A percentile compares a stretch with the other conserved stretches of the same genome.
Evolutionary conservation across 2,888 invertebrate species (phyloP).

Genomic region (Adelognathus sp.): DNA sequence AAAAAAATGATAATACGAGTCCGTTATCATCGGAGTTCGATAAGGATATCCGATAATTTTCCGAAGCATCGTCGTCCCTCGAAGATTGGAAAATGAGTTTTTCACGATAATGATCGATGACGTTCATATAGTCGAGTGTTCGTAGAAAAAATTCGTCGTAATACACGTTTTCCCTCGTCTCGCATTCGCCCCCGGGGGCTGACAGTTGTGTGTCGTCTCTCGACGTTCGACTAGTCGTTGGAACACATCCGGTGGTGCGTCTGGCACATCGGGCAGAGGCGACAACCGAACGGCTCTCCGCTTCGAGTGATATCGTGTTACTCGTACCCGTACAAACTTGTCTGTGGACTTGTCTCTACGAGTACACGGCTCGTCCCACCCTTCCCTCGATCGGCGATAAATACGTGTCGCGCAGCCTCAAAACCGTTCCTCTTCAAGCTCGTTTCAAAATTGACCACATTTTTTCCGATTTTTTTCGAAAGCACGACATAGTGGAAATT

Average conservation of each 20-base stretch:
- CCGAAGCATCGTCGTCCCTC: background rate
- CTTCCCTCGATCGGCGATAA: no score
- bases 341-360: no score
- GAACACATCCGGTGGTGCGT: constrained; percentile 1
- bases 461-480: no score
- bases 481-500: no score
- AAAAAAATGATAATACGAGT: background rate
- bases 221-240: background rate
- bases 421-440: no score
- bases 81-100: background rate
- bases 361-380: no score
- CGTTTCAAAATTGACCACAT: no score
- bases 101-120: background rate
- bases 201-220: background rate
- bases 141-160: background rate
- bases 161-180: background rate
- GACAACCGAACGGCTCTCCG: constrained; percentile 15
- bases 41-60: no score
- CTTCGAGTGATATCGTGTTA: constrained; percentile 45
- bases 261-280: background rate
- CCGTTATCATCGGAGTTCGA: no score
- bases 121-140: no score
- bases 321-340: constrained; percentile 31
- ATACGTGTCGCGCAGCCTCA: no score
- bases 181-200: background rate